A percentile compares a stretch with the other conserved stretches of the same genome.
phyloP scores from a whole-genome alignment of 2,888 invertebrate species.

The Drosophila yooni region DNA sequence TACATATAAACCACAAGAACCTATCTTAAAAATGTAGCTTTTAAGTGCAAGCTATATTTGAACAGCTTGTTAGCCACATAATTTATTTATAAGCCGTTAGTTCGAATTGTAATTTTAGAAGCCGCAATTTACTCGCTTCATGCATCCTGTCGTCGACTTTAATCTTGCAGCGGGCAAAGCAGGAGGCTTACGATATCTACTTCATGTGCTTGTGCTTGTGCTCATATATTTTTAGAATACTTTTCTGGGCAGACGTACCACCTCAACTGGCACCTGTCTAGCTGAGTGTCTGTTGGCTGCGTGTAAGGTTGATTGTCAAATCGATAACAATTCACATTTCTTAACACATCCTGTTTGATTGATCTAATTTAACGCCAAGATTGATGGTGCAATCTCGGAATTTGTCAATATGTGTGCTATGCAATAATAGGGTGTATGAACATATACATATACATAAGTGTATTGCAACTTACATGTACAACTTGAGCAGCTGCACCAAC shows the following conservation, averaged over 20 bases:
- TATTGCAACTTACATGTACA: conserved; percentile 63
- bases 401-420: neutral
- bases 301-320: conserved; percentile 41
- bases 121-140: conserved; percentile 28
- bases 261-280: conserved; percentile 54
- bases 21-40: neutral
- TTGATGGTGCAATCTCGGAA: conserved; percentile 60
- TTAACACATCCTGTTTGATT: conserved; percentile 58
- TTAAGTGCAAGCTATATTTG: conserved; percentile 10
- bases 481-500: conserved; percentile 66
- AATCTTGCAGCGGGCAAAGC: conserved; percentile 25
- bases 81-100: conserved; percentile 52
- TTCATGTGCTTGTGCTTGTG: conserved; percentile 15
- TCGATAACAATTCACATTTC: conserved; percentile 62
- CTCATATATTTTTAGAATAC: conserved; percentile 70
- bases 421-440: neutral
- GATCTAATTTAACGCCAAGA: conserved; percentile 63
- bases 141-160: conserved; percentile 28
- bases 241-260: conserved; percentile 39
- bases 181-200: conserved; percentile 20
- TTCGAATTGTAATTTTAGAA: conserved; percentile 49
- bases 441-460: neutral
- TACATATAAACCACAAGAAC: neutral
- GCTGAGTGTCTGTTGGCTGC: conserved; percentile 39
- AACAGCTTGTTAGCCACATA: conserved; percentile 6